Base-by-base conservation (phyloP, 2,888 invertebrate genomes). In the Rhimphoctona megacephalus region DNA sequence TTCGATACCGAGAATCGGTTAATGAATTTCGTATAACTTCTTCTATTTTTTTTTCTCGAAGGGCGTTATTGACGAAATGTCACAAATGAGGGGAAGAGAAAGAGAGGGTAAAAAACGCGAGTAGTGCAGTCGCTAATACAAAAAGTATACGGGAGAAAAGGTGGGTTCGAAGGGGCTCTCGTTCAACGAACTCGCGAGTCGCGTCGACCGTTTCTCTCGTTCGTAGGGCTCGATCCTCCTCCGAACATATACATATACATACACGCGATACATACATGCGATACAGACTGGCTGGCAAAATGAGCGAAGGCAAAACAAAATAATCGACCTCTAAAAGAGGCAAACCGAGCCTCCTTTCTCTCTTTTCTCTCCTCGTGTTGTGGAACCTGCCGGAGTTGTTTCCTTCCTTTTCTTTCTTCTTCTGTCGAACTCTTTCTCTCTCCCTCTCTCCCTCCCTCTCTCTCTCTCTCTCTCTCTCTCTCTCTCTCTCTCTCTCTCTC, bases 241-340 rank as follows among this genome's bases (percentile, higher is more conserved):
- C 79, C 82, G 85, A 86, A 43, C 22, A 81, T 82, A 85, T 85
- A 86, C 77, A 61, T 54, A 69, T 8, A 73, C 72, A n/a, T 73
- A 39, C 52, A 11, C 33, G 30, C 73, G 25, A 61, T 54, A 64
- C 46, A 54, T 54, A 79, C 43, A 57, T 30, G 14, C 19, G 39
- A 39, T 36, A 19, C 19, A 69, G 57, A 67, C 79, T 69, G 43
- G 67, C 85, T 85, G 89, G 86, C 87, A 87, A 91, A 90, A 91
- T 90, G 88, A 90, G 88, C 90, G 83, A 86, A 89, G 81, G 86
- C 87, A 90, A 90, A 90, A 88, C 85, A 88, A 91, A 89, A 89
- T 89, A 91, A 90, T 87, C 85, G 81, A 88, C 73, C 81, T 64
- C 70, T 73, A 84, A 74, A 78, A 73, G 85, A 87, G 83, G 84